A percentile compares a stretch with the other conserved stretches of the same genome.
Evolutionary conservation across 1,140 invertebrate genomes (phyloP).

Genomic region (fruit fly (Drosophila melanogaster)): Release_6_plus_ISO1_MT NC_004354.4:1420501-1421000

Average conservation of each 20-base stretch:
- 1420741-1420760: conserved; percentile 28
- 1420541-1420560: conserved; percentile 1
- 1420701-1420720: conserved; percentile 41
- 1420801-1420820: not conserved
- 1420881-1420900: too few species aligned
- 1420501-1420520: too few species aligned
- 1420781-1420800: conserved; percentile 54
- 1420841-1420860: not conserved
- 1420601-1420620: conserved; percentile 5
- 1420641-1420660: conserved; percentile 27
- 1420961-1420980: conserved; percentile 42
- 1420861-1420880: too few species aligned
- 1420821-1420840: not conserved
- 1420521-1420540: not conserved
- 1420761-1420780: conserved; percentile 31
- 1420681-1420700: conserved; percentile 1
- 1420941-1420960: conserved; percentile 50
- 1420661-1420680: too few species aligned
- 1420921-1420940: conserved; percentile 65
- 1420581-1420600: conserved; percentile 2
- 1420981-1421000: not conserved
- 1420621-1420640: conserved; percentile 12
- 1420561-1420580: not conserved
- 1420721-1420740: conserved; percentile 46
- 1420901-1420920: not conserved